These are phyloP conservation scores for Drosophila histrio DNA, from an alignment of 2,888 invertebrate genomes.

Conservation along the genomic window DNA sequence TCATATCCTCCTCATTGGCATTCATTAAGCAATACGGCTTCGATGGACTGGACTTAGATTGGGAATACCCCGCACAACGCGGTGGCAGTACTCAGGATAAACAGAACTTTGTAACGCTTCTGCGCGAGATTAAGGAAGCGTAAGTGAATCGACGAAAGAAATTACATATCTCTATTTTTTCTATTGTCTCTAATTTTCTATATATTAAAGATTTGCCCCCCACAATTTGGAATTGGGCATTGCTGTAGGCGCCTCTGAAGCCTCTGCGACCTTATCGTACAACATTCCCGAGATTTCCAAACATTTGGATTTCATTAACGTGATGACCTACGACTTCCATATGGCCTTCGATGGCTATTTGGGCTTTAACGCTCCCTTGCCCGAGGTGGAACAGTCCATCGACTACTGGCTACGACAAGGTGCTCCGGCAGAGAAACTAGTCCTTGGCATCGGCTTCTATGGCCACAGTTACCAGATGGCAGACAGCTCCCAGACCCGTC, in stretches of 20 bases:
- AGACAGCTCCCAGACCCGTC: constrained; percentile 83
- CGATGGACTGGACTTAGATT: constrained; percentile 95
- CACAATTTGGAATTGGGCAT: constrained; percentile 88
- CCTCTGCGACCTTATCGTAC: constrained; percentile 58
- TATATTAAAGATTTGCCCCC: constrained; percentile 45
- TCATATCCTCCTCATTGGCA: constrained; percentile 89
- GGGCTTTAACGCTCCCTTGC: constrained; percentile 81
- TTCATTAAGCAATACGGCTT: constrained; percentile 92
- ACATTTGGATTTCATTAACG: constrained; percentile 71
- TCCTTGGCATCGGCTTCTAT: constrained; percentile 94
- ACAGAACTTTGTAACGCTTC: constrained; percentile 86
- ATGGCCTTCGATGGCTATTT: constrained; percentile 53
- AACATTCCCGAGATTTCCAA: constrained; percentile 69
- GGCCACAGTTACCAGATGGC: constrained; percentile 92
- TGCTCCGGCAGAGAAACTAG: constrained; percentile 90
- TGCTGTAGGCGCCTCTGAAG: constrained; percentile 83
- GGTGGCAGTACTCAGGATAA: constrained; percentile 86
- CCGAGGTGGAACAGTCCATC: constrained; percentile 93
- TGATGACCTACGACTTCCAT: constrained; percentile 78
- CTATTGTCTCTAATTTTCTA: background rate
- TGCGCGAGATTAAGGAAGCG: constrained; percentile 69
- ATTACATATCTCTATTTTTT: too few relatives aligned
- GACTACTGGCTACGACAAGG: constrained; percentile 89
- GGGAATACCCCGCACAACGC: constrained; percentile 93
- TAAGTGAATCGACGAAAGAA: constrained; percentile 33